These are phyloP conservation scores for Ophraella communa DNA, from an alignment of 2,888 invertebrate genomes.

Conservation along the genomic window DNA sequence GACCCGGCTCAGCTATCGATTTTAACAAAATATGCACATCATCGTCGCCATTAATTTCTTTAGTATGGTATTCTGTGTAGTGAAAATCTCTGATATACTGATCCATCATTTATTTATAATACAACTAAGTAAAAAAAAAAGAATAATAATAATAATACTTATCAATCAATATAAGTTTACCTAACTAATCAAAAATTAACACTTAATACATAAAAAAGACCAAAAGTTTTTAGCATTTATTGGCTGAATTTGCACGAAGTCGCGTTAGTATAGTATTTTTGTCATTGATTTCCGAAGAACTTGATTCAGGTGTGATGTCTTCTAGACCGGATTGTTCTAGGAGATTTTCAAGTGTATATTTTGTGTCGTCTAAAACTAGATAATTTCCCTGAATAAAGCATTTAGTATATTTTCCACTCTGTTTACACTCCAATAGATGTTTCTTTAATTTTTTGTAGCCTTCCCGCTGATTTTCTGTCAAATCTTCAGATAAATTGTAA, in stretches of 20 bases:
- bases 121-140: background rate
- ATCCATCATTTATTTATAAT: background rate
- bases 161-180: background rate
- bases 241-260: too few species aligned
- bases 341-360: background rate
- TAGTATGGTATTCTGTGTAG: background rate
- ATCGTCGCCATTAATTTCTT: background rate
- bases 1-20: background rate
- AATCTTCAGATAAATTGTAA: background rate
- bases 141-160: background rate
- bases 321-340: background rate
- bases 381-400: background rate
- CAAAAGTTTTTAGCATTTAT: too few species aligned
- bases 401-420: background rate
- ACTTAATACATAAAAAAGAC: too few species aligned
- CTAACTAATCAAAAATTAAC: background rate
- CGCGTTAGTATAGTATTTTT: background rate
- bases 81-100: slow-evolving; percentile 2
- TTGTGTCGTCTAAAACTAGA: background rate
- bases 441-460: background rate
- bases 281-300: too few species aligned
- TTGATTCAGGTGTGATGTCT: background rate
- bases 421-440: background rate
- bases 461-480: background rate
- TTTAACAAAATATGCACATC: background rate